A percentile compares a stretch with the other conserved stretches of the same genome.
These are phyloP conservation scores for Stratiomys singularior DNA, from an alignment of 2,888 invertebrate genomes.

Conservation along the genomic window DNA sequence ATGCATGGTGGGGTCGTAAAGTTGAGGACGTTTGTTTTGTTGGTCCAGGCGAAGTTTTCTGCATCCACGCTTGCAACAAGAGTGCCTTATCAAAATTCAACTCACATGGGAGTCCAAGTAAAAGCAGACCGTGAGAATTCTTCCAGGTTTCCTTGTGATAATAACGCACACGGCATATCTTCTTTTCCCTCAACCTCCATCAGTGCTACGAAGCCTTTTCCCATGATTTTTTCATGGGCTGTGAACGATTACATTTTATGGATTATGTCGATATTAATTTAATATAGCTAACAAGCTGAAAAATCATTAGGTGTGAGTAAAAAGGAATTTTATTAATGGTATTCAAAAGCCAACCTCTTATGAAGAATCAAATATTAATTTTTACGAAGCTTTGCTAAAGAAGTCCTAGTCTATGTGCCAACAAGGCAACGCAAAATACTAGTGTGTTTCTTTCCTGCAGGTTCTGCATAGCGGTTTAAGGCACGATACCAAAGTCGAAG, in stretches of 20 bases:
- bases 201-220: neutral
- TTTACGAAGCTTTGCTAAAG: neutral
- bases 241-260: no score
- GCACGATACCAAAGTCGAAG: no score
- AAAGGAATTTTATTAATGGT: no score
- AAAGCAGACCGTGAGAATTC: conserved; percentile 49
- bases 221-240: no score
- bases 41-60: conserved; percentile 10
- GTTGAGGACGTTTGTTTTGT: conserved; percentile 38
- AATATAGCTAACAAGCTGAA: no score
- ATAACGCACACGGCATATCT: conserved; percentile 32
- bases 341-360: no score
- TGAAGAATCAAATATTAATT: neutral
- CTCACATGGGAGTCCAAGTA: conserved; percentile 43
- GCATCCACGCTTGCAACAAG: neutral
- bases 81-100: conserved; percentile 47
- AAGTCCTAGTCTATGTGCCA: neutral
- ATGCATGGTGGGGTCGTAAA: conserved; percentile 17
- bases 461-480: no score
- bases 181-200: neutral
- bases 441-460: no score
- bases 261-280: no score
- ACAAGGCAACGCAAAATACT: neutral
- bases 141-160: conserved; percentile 47
- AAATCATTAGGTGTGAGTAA: no score